Conservation (phyloP, 1,140 invertebrate genomes). For the Contarinia nasturtii region DNA sequence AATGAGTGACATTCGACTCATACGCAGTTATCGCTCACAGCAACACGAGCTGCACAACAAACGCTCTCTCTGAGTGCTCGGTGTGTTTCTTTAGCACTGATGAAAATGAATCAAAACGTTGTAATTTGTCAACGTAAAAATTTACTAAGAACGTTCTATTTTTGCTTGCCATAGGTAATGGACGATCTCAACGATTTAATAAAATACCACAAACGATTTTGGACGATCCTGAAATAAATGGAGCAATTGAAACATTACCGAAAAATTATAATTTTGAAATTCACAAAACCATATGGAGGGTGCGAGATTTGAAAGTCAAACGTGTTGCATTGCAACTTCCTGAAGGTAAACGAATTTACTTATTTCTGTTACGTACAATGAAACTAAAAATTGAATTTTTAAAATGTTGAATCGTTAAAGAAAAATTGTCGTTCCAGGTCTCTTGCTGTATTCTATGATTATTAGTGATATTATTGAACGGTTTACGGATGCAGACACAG, state of each 20-base stretch:
- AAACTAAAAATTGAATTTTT: constrained; percentile 2
- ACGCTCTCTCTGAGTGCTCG: too few species aligned
- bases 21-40: too few species aligned
- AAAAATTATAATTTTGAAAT: constrained; percentile 98
- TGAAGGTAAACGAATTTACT: constrained; percentile 45
- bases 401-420: not conserved
- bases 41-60: too few species aligned
- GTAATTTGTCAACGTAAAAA: too few species aligned
- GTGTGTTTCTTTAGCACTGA: too few species aligned
- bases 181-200: constrained; percentile 43
- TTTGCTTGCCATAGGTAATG: too few species aligned
- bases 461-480: constrained; percentile 88
- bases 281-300: constrained; percentile 94
- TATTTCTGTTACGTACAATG: constrained; percentile 1
- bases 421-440: constrained; percentile 17
- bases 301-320: constrained; percentile 60
- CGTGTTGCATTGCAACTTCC: constrained; percentile 92
- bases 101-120: too few species aligned
- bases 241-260: constrained; percentile 58
- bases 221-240: constrained; percentile 55
- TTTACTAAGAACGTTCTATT: too few species aligned
- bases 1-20: too few species aligned
- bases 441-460: constrained; percentile 79
- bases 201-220: constrained; percentile 71
- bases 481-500: constrained; percentile 80